Conservation (phyloP, 2,888 invertebrate genomes). For the Spodoptera littoralis region DNA sequence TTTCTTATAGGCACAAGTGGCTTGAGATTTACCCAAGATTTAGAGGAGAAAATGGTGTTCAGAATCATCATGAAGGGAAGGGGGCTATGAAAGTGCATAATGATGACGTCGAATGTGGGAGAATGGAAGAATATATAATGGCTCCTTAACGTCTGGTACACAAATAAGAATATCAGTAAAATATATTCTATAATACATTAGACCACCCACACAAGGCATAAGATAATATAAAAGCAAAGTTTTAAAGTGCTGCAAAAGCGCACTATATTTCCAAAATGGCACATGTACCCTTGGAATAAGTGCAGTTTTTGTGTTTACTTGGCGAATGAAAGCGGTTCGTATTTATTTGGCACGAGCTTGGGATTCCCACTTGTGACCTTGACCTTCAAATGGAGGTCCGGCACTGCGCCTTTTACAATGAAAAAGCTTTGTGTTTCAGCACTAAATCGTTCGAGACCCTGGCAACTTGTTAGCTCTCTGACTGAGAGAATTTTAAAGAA, state of each 20-base stretch:
- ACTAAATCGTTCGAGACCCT: slow-evolving; percentile 15
- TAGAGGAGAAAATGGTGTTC: too few species aligned
- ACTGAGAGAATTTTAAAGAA: slow-evolving; percentile 6
- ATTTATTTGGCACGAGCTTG: slow-evolving; percentile 42
- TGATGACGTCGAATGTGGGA: too few species aligned
- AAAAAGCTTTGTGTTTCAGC: slow-evolving; percentile 14
- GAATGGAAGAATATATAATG: too few species aligned
- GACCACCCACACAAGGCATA: not conserved
- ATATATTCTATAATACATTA: too few species aligned
- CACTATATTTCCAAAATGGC: slow-evolving; percentile 17
- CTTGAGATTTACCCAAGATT: too few species aligned
- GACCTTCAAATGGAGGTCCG: slow-evolving; percentile 32
- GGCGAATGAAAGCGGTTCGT: slow-evolving; percentile 31
- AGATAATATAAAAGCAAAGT: not conserved
- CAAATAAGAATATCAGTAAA: too few species aligned
- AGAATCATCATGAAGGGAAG: too few species aligned
- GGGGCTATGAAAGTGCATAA: too few species aligned
- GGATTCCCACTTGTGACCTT: slow-evolving; percentile 20
- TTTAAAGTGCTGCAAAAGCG: slow-evolving; percentile 4
- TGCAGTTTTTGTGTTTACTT: slow-evolving; percentile 42
- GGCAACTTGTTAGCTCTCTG: slow-evolving; percentile 31
- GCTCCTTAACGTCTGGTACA: too few species aligned
- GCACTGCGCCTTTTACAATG: slow-evolving; percentile 25
- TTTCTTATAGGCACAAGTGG: not conserved
- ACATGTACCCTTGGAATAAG: slow-evolving; percentile 22